phyloP scores from a whole-genome alignment of 2,797 vertebrate genomes.

The Capromys pilorides region DNA sequence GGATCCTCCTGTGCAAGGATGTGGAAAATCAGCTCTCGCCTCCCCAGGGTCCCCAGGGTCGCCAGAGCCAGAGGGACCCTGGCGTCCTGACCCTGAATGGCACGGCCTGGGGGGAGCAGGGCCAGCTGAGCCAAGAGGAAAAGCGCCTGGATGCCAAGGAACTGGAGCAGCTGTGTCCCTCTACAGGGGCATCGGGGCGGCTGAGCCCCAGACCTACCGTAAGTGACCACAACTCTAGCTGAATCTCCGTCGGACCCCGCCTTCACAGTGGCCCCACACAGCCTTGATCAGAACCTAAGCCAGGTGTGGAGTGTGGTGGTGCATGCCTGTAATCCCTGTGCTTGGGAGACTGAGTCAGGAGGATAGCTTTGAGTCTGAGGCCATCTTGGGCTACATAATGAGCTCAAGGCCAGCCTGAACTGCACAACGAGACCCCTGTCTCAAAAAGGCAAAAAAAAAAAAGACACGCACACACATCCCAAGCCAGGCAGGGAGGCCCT shows the following conservation, averaged over 20 bases:
- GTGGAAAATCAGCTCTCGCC: conserved; percentile 91
- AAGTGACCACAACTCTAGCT: conserved; percentile 68
- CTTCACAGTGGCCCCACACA: neutral
- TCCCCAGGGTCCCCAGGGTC: conserved; percentile 89
- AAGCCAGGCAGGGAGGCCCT: neutral
- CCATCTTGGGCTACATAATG: too few relatives aligned
- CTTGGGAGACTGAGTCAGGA: too few relatives aligned
- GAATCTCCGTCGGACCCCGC: neutral
- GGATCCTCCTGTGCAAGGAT: conserved; percentile 95
- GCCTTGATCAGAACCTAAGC: neutral
- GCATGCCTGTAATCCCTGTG: too few relatives aligned
- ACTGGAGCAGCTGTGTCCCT: conserved; percentile 92
- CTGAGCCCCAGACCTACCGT: conserved; percentile 82
- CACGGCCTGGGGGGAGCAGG: conserved; percentile 82
- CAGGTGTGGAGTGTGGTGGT: too few relatives aligned
- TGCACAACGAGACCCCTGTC: too few relatives aligned
- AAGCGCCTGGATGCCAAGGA: conserved; percentile 92
- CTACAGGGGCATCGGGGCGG: conserved; percentile 74
- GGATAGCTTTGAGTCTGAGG: too few relatives aligned
- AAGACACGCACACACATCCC: neutral
- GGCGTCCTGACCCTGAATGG: conserved; percentile 87
- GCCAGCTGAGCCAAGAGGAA: conserved; percentile 83
- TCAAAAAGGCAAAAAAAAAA: too few relatives aligned
- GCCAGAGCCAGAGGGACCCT: conserved; percentile 84
- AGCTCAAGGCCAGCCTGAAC: too few relatives aligned